Base-by-base conservation (phyloP, 2,113 vertebrate species). In the Charadrius vociferus region DNA sequence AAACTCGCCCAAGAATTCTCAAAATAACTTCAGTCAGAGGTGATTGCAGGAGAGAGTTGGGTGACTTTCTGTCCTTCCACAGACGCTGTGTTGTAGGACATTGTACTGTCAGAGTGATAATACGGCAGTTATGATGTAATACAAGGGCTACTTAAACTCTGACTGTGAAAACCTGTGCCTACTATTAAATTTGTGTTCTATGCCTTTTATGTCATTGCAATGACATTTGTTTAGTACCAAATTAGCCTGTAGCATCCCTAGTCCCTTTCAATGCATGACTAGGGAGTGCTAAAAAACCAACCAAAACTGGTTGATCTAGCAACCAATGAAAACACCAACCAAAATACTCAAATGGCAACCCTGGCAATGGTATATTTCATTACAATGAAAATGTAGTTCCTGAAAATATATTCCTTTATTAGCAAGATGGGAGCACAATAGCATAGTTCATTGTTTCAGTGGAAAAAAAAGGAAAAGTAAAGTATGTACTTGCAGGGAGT, bases 251-350 rank as follows among this genome's bases (percentile, higher is more conserved):
- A 39, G 21, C 12, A 52, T 72, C 9, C 14, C 10, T 29, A 30
- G 34, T 77, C 8, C 9, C 29, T 86, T 83, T 79, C 47, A 77
- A 3, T 47, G 5, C 3, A 2, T 55, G 10, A 32, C 24, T 59
- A 47, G 6, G 6, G 14, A 37, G 13, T 29, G 16, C 5, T 67
- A 10, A 67, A 79, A 66, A 30, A 32, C 0, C 2, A 26, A 58
- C 7, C 2, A 23, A 79, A 58, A 43, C 23, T 22, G 3, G 4
- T 56, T 27, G 1, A 15, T 49, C 39, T 23, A 50, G 3, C 18
- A 86, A 3, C 15, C 14, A 66, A 70, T 3, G 3, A 79, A 93
- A 88, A 73, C 29, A 49, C 1, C 14, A 56, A 16, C 19, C 24
- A 50, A 88, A 72, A 27, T 56, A 53, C 23, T 63, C 50, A 58